Conservation (phyloP, 1,140 invertebrate genomes). For the Meteorus sp. region DNA sequence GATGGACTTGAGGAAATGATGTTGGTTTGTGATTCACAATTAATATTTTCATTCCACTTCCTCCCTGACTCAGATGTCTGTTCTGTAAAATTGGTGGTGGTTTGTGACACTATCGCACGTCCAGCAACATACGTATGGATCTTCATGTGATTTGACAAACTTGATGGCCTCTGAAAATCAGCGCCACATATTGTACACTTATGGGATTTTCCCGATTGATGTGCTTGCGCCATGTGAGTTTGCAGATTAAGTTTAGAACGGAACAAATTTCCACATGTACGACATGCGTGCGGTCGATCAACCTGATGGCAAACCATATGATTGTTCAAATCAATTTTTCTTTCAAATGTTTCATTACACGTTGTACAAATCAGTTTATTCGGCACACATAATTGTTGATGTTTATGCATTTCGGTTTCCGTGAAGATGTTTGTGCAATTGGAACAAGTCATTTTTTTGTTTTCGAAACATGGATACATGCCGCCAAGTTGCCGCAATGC, state of each 20-base stretch:
- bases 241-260: slow-evolving; percentile 49
- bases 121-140: slow-evolving; percentile 58
- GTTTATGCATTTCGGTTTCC: slow-evolving; percentile 36
- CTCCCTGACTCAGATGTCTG: slow-evolving; percentile 29
- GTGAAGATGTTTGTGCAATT: slow-evolving; percentile 35
- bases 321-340: slow-evolving; percentile 52
- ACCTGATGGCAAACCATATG: slow-evolving; percentile 57
- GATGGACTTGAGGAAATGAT: slow-evolving; percentile 25
- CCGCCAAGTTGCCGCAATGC: slow-evolving; percentile 57
- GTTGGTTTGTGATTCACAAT: slow-evolving; percentile 35
- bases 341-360: slow-evolving; percentile 51
- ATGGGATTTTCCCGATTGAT: slow-evolving; percentile 45
- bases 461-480: slow-evolving; percentile 51
- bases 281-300: slow-evolving; percentile 51
- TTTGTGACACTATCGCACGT: slow-evolving; percentile 45
- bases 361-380: slow-evolving; percentile 45
- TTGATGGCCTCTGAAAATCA: slow-evolving; percentile 58
- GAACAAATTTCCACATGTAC: slow-evolving; percentile 53
- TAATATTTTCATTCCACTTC: slow-evolving; percentile 38
- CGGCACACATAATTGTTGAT: slow-evolving; percentile 35
- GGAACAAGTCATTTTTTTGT: slow-evolving; percentile 44
- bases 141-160: slow-evolving; percentile 60
- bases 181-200: slow-evolving; percentile 55
- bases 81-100: slow-evolving; percentile 25
- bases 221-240: slow-evolving; percentile 44